Conservation (phyloP, 1,140 invertebrate genomes). For the Apis laboriosa region DNA sequence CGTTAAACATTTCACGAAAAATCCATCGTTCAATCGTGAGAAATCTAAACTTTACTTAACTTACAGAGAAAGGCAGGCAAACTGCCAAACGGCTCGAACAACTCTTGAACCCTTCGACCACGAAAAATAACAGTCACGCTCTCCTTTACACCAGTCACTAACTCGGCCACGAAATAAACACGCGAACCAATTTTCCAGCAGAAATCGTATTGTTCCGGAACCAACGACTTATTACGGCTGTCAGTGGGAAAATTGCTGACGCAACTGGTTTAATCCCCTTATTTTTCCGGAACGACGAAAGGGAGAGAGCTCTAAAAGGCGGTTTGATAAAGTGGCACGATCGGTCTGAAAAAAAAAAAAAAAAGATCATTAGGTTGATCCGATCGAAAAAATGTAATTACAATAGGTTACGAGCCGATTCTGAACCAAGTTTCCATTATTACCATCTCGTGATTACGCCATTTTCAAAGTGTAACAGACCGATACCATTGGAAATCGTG, state of each 20-base stretch:
- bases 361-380: not conserved
- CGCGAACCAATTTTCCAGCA: constrained; percentile 69
- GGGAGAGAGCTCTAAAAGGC: not conserved
- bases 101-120: constrained; percentile 19
- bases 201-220: constrained; percentile 73
- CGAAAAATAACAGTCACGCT: constrained; percentile 69
- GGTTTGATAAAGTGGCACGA: constrained; percentile 36
- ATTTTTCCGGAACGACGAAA: constrained; percentile 21
- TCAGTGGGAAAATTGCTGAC: constrained; percentile 72
- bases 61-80: constrained; percentile 22
- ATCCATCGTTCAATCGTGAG: not conserved
- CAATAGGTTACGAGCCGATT: not conserved
- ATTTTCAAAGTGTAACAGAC: constrained; percentile 65
- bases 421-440: not conserved
- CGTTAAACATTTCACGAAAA: constrained; percentile 11
- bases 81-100: constrained; percentile 24
- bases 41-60: constrained; percentile 23
- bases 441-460: not conserved
- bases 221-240: constrained; percentile 65
- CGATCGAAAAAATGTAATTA: not conserved
- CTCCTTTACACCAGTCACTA: constrained; percentile 59
- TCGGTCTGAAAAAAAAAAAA: not conserved
- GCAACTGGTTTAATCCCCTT: constrained; percentile 70
- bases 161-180: constrained; percentile 64
- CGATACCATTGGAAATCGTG: constrained; percentile 65